Percentiles rank a stretch among this genome's conserved stretches.
These are phyloP conservation scores for Turdus rufiventris DNA, from an alignment of 2,113 vertebrate genomes.

Conservation along the genomic window DNA sequence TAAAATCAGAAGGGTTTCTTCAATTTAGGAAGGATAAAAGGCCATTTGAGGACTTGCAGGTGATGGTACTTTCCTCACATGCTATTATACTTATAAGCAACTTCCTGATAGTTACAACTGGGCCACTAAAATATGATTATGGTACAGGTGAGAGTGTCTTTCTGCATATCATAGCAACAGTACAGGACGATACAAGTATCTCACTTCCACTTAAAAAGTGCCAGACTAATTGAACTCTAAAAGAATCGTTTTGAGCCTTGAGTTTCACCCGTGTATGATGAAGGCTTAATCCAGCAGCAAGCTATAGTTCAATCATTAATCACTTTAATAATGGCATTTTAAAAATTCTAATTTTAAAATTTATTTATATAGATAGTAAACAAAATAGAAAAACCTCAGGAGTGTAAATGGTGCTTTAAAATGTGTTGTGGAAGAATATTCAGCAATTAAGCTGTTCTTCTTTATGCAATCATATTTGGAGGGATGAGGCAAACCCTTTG, in stretches of 20 bases:
- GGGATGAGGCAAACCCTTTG: neutral
- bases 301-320: neutral
- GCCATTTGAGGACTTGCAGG: neutral
- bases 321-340: neutral
- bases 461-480: neutral
- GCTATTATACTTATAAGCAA: neutral
- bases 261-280: fast-evolving
- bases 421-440: neutral
- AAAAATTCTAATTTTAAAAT: neutral
- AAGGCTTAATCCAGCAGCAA: neutral
- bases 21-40: neutral
- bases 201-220: neutral
- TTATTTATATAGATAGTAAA: neutral
- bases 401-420: neutral
- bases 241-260: neutral
- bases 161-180: neutral
- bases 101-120: neutral
- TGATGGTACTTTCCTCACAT: neutral
- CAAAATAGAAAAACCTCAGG: neutral
- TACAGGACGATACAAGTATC: neutral
- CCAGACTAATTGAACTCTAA: neutral
- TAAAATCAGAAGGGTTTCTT: neutral
- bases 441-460: neutral
- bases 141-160: neutral
- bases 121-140: neutral